Evolutionary conservation across 2,888 invertebrate species (phyloP), one percentile per base, ranked within the genome.

Genomic region (Metopia argyrocephala): DNA sequence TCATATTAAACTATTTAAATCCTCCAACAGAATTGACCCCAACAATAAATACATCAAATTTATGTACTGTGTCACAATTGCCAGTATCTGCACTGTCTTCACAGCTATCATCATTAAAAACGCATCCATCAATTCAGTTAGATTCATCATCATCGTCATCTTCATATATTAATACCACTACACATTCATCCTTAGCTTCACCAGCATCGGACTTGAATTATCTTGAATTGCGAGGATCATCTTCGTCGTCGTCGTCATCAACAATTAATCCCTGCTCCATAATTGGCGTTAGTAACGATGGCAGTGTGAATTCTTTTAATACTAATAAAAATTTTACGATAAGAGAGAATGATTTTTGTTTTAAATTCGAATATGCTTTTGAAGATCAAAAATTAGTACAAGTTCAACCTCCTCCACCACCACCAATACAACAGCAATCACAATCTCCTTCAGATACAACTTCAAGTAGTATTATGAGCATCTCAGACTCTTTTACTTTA

Each of bases 301-400:
- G 52, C 64, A 56, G 23, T 69, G 71, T 66, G 45, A 64, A 65
- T 28, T 78, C 75, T 15, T 69, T 57, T 57, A 50, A 76, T 31
- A 52, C 71, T 15, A 65, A 62, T 57, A 50, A 76, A 28, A 54
- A 76, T 61, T 78, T 82, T 21, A 59, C 71, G 28, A 25, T 76
- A 50, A 83, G 79, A 50, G 84, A 84, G 59, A 84, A 83, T 78
- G 87, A 87, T 56, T 87, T 89, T 79, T 89, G 89, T 79, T 86
- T 89, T 61, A 88, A 88, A 71, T 86, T 89, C 81, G 89, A 89
- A 84, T 89, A 89, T 79, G 87, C 89, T 75, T 89, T 89, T 83
- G 86, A 89, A 85, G 87, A 89, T 84, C 89, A 89, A 78, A 87
- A 89, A 81, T 85, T 89, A 68, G 89, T 89, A 76, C 89, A 89